phyloP scores from a whole-genome alignment of 2,797 vertebrate genomes.

The Chiroxiphia lanceolata region DNA sequence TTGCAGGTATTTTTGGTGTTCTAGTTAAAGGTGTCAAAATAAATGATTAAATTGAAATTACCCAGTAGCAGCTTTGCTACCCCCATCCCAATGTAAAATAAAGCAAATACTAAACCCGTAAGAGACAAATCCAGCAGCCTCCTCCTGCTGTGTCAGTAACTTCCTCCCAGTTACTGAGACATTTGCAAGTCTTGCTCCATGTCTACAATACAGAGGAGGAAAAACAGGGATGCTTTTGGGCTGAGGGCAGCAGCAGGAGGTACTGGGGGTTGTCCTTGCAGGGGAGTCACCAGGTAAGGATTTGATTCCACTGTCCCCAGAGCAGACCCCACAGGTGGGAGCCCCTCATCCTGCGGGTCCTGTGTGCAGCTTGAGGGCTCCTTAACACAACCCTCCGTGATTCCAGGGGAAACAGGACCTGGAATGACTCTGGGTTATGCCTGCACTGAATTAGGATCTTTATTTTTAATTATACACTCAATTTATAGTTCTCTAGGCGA shows the following conservation, averaged over 20 bases:
- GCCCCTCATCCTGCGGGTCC: rapidly evolving
- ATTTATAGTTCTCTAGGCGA: rapidly evolving
- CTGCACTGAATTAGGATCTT: neutral
- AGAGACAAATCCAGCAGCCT: neutral
- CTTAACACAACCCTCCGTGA: rapidly evolving
- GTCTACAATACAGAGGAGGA: neutral
- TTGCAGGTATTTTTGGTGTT: conserved; percentile 17
- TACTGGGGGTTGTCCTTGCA: neutral
- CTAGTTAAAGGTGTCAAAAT: conserved; percentile 52
- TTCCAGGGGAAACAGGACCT: neutral
- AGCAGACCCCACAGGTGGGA: rapidly evolving
- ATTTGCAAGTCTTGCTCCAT: neutral
- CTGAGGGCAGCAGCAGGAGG: neutral
- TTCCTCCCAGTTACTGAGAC: neutral
- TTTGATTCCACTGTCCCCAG: neutral
- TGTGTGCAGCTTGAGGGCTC: rapidly evolving
- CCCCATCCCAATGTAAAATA: neutral
- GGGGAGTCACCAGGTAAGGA: neutral
- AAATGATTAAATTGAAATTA: conserved; percentile 47
- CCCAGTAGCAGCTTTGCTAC: neutral
- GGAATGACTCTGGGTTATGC: neutral
- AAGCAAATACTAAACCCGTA: neutral
- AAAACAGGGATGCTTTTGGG: neutral
- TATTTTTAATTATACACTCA: rapidly evolving
- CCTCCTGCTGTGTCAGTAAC: conserved; percentile 19